Percentiles rank a stretch among this genome's conserved stretches.
phyloP scores from a whole-genome alignment of 2,113 vertebrate genomes.

The Myotis brandtii region DNA sequence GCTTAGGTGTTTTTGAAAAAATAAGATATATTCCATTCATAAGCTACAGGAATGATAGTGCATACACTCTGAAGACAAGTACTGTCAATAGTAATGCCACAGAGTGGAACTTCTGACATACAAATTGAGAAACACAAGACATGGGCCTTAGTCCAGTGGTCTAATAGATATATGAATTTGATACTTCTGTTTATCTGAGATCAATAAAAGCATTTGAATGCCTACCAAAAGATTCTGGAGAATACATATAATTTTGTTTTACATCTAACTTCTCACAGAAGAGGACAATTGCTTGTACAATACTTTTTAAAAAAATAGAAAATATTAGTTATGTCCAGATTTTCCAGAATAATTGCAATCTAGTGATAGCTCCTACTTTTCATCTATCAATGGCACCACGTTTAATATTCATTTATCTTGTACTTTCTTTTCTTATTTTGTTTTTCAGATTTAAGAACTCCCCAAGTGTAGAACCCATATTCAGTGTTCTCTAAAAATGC shows the following conservation, averaged over 20 bases:
- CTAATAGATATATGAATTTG: slow-evolving; percentile 8
- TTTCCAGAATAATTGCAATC: neutral
- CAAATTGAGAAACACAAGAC: neutral
- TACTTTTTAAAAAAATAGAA: neutral
- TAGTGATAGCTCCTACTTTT: neutral
- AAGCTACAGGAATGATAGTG: neutral
- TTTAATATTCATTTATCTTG: neutral
- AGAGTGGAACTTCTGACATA: neutral
- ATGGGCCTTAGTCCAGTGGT: neutral
- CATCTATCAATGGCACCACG: neutral
- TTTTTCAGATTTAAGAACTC: neutral
- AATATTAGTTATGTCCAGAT: neutral
- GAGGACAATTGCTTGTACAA: neutral
- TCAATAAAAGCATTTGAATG: neutral
- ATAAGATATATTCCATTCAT: neutral
- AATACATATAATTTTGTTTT: neutral
- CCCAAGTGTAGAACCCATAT: neutral
- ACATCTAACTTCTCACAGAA: neutral
- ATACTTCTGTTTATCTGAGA: neutral
- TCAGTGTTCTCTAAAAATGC: neutral
- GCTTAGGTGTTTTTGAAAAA: neutral
- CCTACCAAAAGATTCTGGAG: neutral
- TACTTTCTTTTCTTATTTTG: neutral
- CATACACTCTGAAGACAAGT: neutral
- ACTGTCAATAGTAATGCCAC: neutral